Evolutionary conservation across 2,888 invertebrate genomes (phyloP), one percentile per base, ranked within the genome.

Genomic region (Nomada goodeniana): DNA sequence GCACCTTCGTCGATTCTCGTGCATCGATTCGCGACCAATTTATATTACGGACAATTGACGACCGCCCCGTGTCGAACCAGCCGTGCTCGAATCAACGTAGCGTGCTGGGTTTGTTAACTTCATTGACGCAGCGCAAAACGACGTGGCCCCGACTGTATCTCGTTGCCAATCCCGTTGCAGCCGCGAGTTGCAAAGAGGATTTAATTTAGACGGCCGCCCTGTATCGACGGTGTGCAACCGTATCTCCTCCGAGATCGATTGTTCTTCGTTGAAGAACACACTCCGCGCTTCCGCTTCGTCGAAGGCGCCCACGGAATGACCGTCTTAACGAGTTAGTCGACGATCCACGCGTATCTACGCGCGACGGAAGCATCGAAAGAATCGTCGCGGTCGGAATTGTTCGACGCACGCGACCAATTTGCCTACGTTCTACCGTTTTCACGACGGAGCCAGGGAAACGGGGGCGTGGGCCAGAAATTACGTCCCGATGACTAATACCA

Each of bases 401-500:
- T 23, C 20, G 36, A 18, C 2, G 52, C 13, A 65, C 57, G 26
- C 18, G 29, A 36, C 0, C 59, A 10, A 10, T 15, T 36, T 53
- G 4, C 20, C 10, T 44, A 18, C 13, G 29, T 29, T 13, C 47
- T 73, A 15, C 29, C 36, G 20, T 57, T 64, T 36, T 36, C 50
- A 9, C 11, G 13, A 23, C 42, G 23, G 9, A 50, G 53, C 57
- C 10, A 11, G 15, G 70, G 77, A 15, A 59, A 52, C 60, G 60
- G 72, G 72, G 53, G 55, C 55, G 68, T 36, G 15, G 68, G 29
- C 68, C 42, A 53, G 63, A 73, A 78, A 80, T 80, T 80, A 68
- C 78, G 70, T 80, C 60, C 53, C 47, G 72, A 57, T 80, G 80
- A 80, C 78, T 80, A 80, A 80, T 80, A 63, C 73, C 44, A 59